Percentiles rank a stretch among this genome's conserved stretches.
phyloP scores from a whole-genome alignment of 2,888 invertebrate species.

The Reticulitermes lucifugus region DNA sequence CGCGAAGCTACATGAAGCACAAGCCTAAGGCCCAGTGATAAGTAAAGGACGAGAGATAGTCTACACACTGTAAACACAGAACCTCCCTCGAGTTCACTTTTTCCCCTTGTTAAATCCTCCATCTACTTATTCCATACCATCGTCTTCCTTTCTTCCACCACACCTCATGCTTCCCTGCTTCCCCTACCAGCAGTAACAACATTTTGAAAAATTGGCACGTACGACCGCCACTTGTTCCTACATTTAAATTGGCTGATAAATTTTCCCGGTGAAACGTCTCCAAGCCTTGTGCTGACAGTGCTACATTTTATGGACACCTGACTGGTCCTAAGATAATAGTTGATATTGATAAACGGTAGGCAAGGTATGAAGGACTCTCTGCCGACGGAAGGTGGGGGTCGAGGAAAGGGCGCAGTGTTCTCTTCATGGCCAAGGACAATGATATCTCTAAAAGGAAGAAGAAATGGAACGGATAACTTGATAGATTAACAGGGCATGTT shows the following conservation, averaged over 20 bases:
- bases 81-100: too few species aligned
- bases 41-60: too few species aligned
- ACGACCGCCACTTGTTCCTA: slow-evolving; percentile 52
- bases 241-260: slow-evolving; percentile 55
- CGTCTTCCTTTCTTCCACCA: background rate
- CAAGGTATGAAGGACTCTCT: background rate
- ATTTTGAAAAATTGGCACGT: slow-evolving; percentile 55
- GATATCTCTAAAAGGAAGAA: background rate
- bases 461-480: background rate
- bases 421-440: slow-evolving; percentile 33
- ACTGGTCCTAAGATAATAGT: slow-evolving; percentile 48
- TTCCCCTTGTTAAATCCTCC: background rate
- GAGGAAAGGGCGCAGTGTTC: background rate
- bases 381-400: background rate
- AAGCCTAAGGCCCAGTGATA: too few species aligned
- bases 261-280: slow-evolving; percentile 47
- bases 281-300: slow-evolving; percentile 41
- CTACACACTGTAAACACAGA: too few species aligned
- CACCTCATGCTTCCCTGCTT: background rate
- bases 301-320: slow-evolving; percentile 51
- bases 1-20: too few species aligned
- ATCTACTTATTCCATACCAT: background rate
- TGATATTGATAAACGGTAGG: slow-evolving; percentile 52
- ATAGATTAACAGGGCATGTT: too few species aligned
- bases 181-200: slow-evolving; percentile 29